phyloP scores from a whole-genome alignment of 1,140 invertebrate species.

The Lordiphosa collinella region DNA sequence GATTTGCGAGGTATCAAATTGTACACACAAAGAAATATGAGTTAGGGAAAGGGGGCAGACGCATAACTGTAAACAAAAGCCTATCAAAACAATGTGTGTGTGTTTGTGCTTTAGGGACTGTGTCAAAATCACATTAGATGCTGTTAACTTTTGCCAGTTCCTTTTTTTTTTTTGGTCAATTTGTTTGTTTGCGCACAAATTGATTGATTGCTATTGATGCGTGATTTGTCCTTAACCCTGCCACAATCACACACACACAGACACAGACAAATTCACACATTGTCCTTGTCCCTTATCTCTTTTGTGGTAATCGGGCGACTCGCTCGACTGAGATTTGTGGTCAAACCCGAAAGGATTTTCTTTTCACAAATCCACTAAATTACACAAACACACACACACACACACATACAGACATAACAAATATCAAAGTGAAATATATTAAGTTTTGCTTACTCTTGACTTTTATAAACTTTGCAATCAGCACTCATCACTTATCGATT shows the following conservation, averaged over 20 bases:
- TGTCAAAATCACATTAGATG: constrained; percentile 75
- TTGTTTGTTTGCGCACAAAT: constrained; percentile 64
- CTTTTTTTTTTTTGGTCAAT: constrained; percentile 35
- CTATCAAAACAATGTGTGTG: constrained; percentile 11
- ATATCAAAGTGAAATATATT: constrained; percentile 20
- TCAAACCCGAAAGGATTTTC: constrained; percentile 29
- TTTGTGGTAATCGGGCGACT: constrained; percentile 3
- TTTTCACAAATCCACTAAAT: constrained; percentile 17
- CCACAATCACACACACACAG: constrained; percentile 16
- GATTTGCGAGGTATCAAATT: not conserved
- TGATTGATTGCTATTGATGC: constrained; percentile 74
- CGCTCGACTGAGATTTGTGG: constrained; percentile 29
- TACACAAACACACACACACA: not conserved
- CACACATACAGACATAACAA: too few relatives aligned
- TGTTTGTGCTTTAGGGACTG: constrained; percentile 35
- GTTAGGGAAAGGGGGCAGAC: not conserved
- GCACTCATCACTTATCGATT: not conserved
- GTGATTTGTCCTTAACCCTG: constrained; percentile 72
- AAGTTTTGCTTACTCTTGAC: constrained; percentile 62
- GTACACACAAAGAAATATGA: not conserved
- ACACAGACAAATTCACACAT: constrained; percentile 15
- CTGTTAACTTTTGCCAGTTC: constrained; percentile 60
- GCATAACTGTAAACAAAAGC: constrained; percentile 48
- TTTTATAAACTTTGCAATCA: constrained; percentile 58
- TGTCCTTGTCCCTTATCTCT: constrained; percentile 8